A percentile compares a stretch with the other conserved stretches of the same genome.
Evolutionary conservation across 2,797 vertebrate genomes (phyloP).

Genomic region (Rhinella marina): DNA sequence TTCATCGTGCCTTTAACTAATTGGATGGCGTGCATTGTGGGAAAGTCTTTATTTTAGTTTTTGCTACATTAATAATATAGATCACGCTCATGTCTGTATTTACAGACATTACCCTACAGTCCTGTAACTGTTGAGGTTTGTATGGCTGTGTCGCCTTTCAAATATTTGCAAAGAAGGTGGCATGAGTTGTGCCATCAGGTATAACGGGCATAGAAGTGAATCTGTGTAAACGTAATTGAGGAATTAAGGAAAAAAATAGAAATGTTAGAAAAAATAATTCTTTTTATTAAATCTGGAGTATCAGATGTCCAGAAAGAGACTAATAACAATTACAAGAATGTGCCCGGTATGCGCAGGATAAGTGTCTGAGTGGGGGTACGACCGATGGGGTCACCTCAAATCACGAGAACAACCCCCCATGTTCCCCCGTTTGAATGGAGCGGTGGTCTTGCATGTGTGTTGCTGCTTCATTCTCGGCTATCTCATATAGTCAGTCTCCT

Average conservation of each 20-base stretch:
- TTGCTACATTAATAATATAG: not conserved
- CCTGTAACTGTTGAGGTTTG: too few species aligned
- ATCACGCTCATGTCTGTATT: not conserved
- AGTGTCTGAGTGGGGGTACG: too few species aligned
- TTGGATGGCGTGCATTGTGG: conserved; percentile 4
- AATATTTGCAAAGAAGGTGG: not conserved
- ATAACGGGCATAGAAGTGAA: not conserved
- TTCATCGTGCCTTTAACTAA: conserved; percentile 11
- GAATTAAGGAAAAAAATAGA: not conserved
- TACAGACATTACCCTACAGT: too few species aligned
- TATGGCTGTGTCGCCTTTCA: not conserved
- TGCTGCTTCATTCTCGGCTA: too few species aligned
- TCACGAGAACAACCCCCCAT: too few species aligned
- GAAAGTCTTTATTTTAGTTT: not conserved
- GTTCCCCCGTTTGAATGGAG: too few species aligned
- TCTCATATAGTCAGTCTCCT: too few species aligned
- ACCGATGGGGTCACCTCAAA: too few species aligned
- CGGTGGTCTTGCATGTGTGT: too few species aligned
- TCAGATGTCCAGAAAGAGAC: not conserved
- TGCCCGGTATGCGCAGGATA: too few species aligned
- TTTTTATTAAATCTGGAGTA: not conserved
- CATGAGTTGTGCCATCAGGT: not conserved
- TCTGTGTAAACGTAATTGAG: not conserved
- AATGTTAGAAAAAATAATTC: not conserved
- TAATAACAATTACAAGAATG: not conserved